phyloP scores from a whole-genome alignment of 2,797 vertebrate species.

The Chlorospingus flavigularis region DNA sequence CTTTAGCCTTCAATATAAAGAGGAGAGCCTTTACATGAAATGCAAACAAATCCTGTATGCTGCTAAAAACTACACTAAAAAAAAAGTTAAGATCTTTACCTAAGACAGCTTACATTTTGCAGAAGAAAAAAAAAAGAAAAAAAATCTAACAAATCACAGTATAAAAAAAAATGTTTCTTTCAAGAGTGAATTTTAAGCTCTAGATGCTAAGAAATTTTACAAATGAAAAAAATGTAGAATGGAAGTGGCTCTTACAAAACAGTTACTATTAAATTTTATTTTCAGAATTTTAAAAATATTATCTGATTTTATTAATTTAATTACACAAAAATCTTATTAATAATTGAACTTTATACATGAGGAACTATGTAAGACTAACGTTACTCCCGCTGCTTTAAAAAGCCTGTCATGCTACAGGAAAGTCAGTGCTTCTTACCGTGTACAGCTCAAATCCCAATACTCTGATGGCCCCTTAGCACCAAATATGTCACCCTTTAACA shows the following conservation, averaged over 20 bases:
- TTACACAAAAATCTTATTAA: neutral
- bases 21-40: neutral
- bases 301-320: neutral
- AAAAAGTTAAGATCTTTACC: neutral
- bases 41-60: neutral
- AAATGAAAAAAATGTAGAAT: neutral
- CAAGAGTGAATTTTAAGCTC: neutral
- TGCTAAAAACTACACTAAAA: neutral
- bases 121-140: neutral
- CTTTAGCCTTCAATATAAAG: neutral
- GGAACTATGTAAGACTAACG: neutral
- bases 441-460: slow-evolving; percentile 62
- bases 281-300: neutral
- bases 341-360: neutral
- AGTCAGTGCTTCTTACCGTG: slow-evolving; percentile 44
- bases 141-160: rapidly evolving
- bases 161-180: neutral
- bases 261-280: neutral
- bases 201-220: neutral
- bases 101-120: neutral
- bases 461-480: slow-evolving; percentile 68
- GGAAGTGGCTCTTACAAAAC: neutral
- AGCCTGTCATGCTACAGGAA: slow-evolving; percentile 45
- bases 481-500: slow-evolving; percentile 72
- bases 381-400: slow-evolving; percentile 39